A percentile compares a stretch with the other conserved stretches of the same genome.
These are phyloP conservation scores for Mallotus villosus DNA, from an alignment of 2,797 vertebrate genomes.

Conservation along the genomic window DNA sequence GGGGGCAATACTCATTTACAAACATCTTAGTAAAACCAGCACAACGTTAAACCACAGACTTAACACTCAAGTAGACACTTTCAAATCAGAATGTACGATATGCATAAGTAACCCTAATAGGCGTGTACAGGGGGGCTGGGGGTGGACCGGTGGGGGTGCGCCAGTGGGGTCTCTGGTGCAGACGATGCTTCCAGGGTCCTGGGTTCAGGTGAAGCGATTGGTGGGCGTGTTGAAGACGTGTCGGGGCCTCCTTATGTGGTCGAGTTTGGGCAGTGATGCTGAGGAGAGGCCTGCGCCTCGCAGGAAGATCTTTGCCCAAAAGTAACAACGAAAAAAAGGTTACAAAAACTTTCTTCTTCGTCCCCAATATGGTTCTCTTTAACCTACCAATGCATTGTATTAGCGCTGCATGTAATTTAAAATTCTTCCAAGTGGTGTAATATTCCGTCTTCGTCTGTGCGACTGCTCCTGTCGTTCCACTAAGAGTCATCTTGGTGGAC, in stretches of 20 bases:
- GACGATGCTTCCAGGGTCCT: constrained; percentile 65
- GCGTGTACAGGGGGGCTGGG: constrained; percentile 28
- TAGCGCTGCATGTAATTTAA: neutral
- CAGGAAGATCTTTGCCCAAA: constrained; percentile 74
- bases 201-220: constrained; percentile 48
- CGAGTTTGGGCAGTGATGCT: constrained; percentile 69
- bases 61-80: constrained; percentile 37
- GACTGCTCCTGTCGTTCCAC: constrained; percentile 36
- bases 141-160: constrained; percentile 14
- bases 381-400: constrained; percentile 19
- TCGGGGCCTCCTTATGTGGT: constrained; percentile 57
- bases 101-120: constrained; percentile 50
- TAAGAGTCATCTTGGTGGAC: neutral
- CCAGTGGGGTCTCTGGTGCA: constrained; percentile 45
- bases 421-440: neutral
- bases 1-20: constrained; percentile 37
- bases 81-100: constrained; percentile 43
- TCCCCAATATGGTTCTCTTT: constrained; percentile 41
- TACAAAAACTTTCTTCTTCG: constrained; percentile 60
- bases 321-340: constrained; percentile 50
- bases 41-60: constrained; percentile 38
- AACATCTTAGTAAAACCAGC: constrained; percentile 43
- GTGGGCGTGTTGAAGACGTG: constrained; percentile 38
- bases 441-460: constrained; percentile 1
- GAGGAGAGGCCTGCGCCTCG: constrained; percentile 71